Base-by-base conservation (phyloP, 2,888 invertebrate genomes). In the Steinernema scapterisci region DNA sequence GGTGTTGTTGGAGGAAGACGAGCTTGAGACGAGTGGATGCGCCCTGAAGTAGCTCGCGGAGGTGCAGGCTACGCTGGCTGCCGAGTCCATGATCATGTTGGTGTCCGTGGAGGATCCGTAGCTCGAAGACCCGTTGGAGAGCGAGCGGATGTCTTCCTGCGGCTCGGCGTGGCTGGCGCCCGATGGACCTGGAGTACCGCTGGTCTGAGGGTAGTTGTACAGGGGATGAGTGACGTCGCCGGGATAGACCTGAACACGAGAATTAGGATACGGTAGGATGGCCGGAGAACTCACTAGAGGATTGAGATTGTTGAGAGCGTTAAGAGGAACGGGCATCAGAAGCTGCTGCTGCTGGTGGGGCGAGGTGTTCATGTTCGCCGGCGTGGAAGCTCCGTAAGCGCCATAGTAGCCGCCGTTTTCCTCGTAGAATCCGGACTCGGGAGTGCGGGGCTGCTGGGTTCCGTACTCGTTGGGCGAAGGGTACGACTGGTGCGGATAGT, bases 371-470 rank as follows among this genome's bases (percentile, higher is more conserved):
- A 54, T 54, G 45, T 19, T 44, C 6, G 27, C 72, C 25, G 23
- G 21, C n/a, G 71, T 70, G n/a, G 70, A 16, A 9, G 70, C 45
- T n/a, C 54, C 54, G 54, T 54, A 54, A 6, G 23, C 54, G 21
- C 21, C 31, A 31, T 25, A 5, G 63, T 63, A 72, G 51, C 46
- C 25, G 73, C 78, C 81, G 73, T 74, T 80, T 70, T 84, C 83
- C 13, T 84, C 84, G 78, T 82, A 84, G 75, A 81, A 84, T 48
- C 84, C 84, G 27, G 78, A 78, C 75, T 84, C 84, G 0, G 84
- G 84, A 2, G 83, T 83, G 51, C 81, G 45, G 0, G 83, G 82
- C 31, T 63, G 63, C 25, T 78, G 78, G 43, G 78, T 79, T 0
- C 77, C 79, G 70, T 78, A 83, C n/a, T 84, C 83, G 13, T 80